Conservation (phyloP, 2,888 invertebrate species). For the Acrobasis suavella region DNA sequence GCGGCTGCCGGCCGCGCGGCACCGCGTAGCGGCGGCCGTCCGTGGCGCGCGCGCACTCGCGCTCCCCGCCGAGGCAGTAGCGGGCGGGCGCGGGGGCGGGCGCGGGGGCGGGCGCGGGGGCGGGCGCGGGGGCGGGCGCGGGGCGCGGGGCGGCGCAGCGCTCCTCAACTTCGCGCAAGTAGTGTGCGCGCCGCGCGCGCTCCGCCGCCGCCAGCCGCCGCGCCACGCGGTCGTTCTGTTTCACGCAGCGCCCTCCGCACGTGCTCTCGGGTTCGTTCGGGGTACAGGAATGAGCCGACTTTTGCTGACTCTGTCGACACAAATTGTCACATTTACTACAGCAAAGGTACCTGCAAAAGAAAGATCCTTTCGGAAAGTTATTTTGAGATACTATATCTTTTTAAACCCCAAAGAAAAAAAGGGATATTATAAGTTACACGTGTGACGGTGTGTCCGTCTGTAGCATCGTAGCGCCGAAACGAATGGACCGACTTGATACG, state of each 20-base stretch:
- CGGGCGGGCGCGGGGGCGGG: constrained; percentile 19
- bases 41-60: constrained; percentile 42
- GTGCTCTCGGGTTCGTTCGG: not conserved
- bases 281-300: not conserved
- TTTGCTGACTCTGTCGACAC: not conserved
- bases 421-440: no score
- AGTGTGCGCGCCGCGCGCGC: constrained; percentile 37
- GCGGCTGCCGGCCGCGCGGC: constrained; percentile 19
- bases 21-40: constrained; percentile 44
- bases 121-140: constrained; percentile 12
- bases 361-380: no score
- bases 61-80: constrained; percentile 13
- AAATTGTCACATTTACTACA: no score
- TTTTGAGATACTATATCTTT: no score
- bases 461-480: no score
- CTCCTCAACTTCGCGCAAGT: constrained; percentile 39
- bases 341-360: no score
- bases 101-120: constrained; percentile 14
- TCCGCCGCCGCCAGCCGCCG: constrained; percentile 38
- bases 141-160: constrained; percentile 22
- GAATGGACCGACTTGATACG: no score
- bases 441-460: no score
- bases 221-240: constrained; percentile 42
- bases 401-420: no score
- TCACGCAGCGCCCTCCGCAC: constrained; percentile 25